Conservation (phyloP, 2,113 vertebrate genomes). For the Sturnus vulgaris region DNA sequence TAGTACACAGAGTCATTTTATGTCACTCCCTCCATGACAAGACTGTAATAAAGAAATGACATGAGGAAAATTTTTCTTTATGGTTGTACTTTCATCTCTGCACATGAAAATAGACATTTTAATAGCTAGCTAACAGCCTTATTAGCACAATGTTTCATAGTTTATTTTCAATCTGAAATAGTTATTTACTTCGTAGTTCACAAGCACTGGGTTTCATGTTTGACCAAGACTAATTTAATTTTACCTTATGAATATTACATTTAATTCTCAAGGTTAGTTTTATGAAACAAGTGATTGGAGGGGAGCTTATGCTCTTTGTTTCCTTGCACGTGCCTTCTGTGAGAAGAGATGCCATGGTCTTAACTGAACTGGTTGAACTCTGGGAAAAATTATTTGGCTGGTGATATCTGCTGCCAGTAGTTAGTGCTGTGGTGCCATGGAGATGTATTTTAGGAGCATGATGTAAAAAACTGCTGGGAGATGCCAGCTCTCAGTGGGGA, state of each 20-base stretch:
- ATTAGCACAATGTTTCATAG: background rate
- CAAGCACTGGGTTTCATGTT: background rate
- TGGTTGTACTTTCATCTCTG: background rate
- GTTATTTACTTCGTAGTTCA: background rate
- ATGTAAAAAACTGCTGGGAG: background rate
- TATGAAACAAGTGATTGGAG: background rate
- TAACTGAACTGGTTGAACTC: background rate
- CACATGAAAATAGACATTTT: background rate
- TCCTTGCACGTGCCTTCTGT: background rate
- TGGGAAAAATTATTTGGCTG: background rate
- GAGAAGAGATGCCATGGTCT: background rate
- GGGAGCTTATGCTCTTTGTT: background rate
- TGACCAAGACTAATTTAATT: background rate
- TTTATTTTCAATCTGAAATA: background rate
- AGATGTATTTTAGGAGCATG: background rate
- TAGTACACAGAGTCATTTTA: background rate
- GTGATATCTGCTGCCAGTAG: background rate
- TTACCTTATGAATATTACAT: background rate
- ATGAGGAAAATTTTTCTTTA: background rate
- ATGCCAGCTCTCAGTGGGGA: background rate
- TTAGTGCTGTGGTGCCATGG: background rate
- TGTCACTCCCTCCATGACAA: background rate
- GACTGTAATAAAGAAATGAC: slow-evolving; percentile 21
- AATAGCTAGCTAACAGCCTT: slow-evolving; percentile 6
- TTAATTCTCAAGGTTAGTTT: background rate